Evolutionary conservation across 2,113 vertebrate genomes (phyloP).

Genomic region (Perca flavescens): DNA sequence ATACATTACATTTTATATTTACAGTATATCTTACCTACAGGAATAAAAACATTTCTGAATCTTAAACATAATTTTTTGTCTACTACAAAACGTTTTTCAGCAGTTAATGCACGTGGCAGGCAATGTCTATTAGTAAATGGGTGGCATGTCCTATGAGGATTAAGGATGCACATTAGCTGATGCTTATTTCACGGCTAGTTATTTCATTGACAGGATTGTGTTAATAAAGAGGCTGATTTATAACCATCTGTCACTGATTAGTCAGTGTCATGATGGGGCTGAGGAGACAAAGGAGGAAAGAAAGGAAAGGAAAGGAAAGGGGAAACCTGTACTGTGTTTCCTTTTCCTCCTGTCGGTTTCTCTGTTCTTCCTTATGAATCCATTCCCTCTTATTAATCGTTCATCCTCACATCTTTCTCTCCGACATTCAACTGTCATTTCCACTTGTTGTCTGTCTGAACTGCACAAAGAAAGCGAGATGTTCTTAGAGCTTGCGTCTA

Average conservation of each 20-base stretch:
- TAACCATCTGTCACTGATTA: slow-evolving; percentile 26
- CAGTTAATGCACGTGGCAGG: not conserved
- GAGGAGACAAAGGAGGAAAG: not conserved
- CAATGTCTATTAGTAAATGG: not conserved
- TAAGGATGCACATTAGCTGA: slow-evolving; percentile 31
- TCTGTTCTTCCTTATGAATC: not conserved
- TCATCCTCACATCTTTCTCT: slow-evolving; percentile 2
- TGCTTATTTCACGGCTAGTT: slow-evolving; percentile 53
- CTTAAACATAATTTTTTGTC: no score
- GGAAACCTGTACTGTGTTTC: not conserved
- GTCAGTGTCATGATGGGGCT: slow-evolving; percentile 9
- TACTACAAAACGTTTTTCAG: no score
- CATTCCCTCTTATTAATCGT: not conserved
- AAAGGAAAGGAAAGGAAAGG: not conserved
- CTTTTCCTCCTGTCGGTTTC: slow-evolving; percentile 1
- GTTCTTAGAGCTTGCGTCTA: not conserved
- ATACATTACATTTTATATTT: no score
- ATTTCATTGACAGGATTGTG: slow-evolving; percentile 50
- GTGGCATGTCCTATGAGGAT: slow-evolving; percentile 35
- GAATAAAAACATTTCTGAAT: no score
- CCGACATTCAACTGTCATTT: slow-evolving; percentile 44
- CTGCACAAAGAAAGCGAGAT: not conserved
- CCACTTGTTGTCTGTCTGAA: slow-evolving; percentile 25
- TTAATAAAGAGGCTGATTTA: slow-evolving; percentile 50
- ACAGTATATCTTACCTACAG: no score